phyloP scores from a whole-genome alignment of 2,113 vertebrate species.

The Ceyx melanurus region DNA sequence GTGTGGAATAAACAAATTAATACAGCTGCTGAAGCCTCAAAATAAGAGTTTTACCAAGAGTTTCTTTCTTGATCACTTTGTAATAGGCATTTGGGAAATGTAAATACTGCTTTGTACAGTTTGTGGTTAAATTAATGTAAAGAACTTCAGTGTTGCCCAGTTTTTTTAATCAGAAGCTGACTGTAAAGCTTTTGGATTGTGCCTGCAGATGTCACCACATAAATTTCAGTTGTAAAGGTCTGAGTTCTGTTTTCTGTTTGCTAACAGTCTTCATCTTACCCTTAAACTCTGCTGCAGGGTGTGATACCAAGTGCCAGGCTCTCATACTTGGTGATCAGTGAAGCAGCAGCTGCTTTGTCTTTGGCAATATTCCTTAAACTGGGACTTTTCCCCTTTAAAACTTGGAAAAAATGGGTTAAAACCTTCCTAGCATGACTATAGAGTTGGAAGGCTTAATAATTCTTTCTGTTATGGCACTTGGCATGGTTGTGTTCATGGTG shows the following conservation, averaged over 20 bases:
- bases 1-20: no score
- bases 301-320: neutral
- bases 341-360: neutral
- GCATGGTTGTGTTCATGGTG: neutral
- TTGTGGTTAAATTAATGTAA: neutral
- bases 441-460: neutral
- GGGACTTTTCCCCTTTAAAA: neutral
- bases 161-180: neutral
- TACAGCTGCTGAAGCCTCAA: neutral
- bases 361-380: neutral
- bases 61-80: neutral
- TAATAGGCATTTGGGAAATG: neutral
- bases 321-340: neutral
- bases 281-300: neutral
- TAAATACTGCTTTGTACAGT: constrained; percentile 7
- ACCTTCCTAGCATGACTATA: neutral
- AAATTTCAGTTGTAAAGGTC: neutral
- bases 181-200: neutral
- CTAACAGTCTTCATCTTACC: neutral
- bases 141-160: neutral
- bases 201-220: neutral
- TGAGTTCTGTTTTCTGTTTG: neutral
- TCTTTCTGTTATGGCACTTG: neutral
- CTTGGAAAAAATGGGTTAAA: neutral
- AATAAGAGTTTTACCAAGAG: no score